Conservation (phyloP, 2,113 vertebrate species). For the Chaetura pelagica region DNA sequence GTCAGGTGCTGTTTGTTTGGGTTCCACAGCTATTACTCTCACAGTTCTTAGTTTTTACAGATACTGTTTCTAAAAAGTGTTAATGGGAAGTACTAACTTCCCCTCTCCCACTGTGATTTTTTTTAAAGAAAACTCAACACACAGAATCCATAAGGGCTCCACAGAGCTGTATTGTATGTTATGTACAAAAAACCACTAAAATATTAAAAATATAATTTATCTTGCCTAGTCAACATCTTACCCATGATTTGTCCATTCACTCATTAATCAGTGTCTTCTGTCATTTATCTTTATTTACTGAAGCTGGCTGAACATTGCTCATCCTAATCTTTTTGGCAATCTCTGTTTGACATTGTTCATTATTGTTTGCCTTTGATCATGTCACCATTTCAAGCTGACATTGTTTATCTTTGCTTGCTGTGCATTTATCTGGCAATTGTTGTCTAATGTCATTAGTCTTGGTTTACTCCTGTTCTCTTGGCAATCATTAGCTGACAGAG, state of each 20-base stretch:
- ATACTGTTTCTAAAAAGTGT: neutral
- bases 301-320: neutral
- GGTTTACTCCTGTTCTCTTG: neutral
- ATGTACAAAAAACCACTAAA: neutral
- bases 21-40: neutral
- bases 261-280: neutral
- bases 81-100: neutral
- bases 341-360: conserved; percentile 8
- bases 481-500: neutral
- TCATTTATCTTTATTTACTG: conserved; percentile 44
- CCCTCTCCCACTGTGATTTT: neutral
- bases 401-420: neutral
- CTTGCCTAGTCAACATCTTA: neutral
- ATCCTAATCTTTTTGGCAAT: conserved; percentile 16
- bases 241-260: neutral
- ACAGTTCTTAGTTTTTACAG: neutral
- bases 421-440: neutral
- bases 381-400: neutral
- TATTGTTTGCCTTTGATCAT: neutral
- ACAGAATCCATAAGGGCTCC: neutral
- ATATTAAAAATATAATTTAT: neutral
- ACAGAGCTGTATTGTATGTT: neutral
- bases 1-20: neutral
- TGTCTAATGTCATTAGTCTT: neutral
- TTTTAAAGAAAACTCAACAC: neutral